Percentiles rank a stretch among this genome's conserved stretches.
Conservation (phyloP, 2,888 invertebrate genomes). For the Troides aeacus region DNA sequence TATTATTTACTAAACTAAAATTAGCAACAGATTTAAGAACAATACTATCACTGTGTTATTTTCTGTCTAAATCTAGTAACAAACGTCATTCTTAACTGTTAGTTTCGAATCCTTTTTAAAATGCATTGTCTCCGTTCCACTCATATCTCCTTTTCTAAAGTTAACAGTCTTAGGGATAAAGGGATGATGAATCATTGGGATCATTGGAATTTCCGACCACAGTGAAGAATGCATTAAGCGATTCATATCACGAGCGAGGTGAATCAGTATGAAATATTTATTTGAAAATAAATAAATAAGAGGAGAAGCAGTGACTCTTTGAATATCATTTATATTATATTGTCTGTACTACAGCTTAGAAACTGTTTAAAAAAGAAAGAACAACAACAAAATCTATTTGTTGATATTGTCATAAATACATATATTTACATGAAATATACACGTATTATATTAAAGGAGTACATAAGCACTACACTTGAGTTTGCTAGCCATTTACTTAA, state of each 20-base stretch:
- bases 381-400: too few relatives aligned
- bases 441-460: too few relatives aligned
- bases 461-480: too few relatives aligned
- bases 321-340: neutral
- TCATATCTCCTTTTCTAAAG: conserved; percentile 30
- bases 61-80: too few relatives aligned
- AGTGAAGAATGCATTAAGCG: conserved; percentile 35
- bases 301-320: neutral
- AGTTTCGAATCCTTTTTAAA: neutral
- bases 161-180: conserved; percentile 31
- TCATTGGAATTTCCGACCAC: conserved; percentile 52
- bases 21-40: neutral
- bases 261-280: conserved; percentile 51
- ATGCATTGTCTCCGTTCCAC: neutral
- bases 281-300: conserved; percentile 5
- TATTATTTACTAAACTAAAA: neutral
- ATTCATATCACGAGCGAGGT: conserved; percentile 48
- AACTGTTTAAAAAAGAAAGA: too few relatives aligned
- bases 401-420: too few relatives aligned
- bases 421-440: too few relatives aligned
- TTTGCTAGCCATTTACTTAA: too few relatives aligned
- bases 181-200: conserved; percentile 43
- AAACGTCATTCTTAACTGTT: neutral
- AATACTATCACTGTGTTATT: too few relatives aligned
- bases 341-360: too few relatives aligned